Base-by-base conservation (phyloP, 2,797 vertebrate species). In the Myotis daubentonii region DNA sequence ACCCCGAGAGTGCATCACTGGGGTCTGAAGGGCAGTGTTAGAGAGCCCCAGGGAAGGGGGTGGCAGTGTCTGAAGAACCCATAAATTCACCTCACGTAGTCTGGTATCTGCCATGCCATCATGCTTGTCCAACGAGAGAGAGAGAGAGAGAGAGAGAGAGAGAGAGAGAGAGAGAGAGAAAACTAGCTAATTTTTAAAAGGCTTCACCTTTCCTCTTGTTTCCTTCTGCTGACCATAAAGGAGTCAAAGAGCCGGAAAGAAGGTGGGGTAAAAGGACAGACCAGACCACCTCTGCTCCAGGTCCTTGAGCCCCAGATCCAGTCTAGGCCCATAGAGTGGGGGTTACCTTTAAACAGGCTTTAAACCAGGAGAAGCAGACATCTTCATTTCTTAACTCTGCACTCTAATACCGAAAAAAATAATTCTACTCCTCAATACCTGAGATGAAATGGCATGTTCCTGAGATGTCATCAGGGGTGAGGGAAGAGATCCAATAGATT, bases 211-310 rank as follows among this genome's bases (percentile, higher is more conserved):
- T 36, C 38, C 16, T 53, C 13, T 68, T 23, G n/a, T 47, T 88
- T 87, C 22, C 9, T 53, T 36, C 30, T 75, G 70, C 38, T 44
- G 28, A 47, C 17, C 2, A 20, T 53, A 55, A 65, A 76, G 30
- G 6, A 60, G 28, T 36, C 41, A 33, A 49, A 33, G 16, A 62
- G 25, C 19, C 17, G 80, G 36, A n/a, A 33, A 85, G 5, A 8
- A 2, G 12, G 5, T 81, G 8, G 10, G 28, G 19, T 57, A 17
- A 93, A 81, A 86, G 17, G 12, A 38, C 6, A 79, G 55, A 23
- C n/a, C 11, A 19, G 55, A 23, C 25, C 11, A 19, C 11, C n/a
- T 8, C 1, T 6, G 13, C 20, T 5, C 5, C 3, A 28, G 11
- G 15, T 23, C 44, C 33, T 36, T 81, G 33, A 36, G 19, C 15